Base-by-base conservation (phyloP, 2,113 vertebrate species). In the Brachyhypopomus gauderio region DNA sequence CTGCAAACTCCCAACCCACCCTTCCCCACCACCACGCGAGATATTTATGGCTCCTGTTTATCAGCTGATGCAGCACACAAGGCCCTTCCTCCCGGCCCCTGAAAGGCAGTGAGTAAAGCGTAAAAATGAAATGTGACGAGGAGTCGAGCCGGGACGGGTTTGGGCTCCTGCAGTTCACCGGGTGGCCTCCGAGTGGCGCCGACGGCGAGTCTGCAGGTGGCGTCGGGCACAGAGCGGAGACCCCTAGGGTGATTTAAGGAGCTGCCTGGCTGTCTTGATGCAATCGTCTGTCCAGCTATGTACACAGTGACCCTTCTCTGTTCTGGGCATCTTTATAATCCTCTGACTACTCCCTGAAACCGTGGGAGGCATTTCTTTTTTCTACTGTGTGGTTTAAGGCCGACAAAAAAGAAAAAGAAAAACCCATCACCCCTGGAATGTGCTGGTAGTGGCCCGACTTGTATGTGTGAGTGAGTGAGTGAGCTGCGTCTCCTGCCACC, bases 41-140 rank as follows among this genome's bases (percentile, higher is more conserved):
- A 88, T 93, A 93, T 93, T 93, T 93, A 89, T 93, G 91, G 92
- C 80, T 85, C 91, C 85, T 85, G 23, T 25, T 9, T 72, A 90
- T 91, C 90, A 90, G 89, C 88, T 91, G 90, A 89, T 89, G 87
- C 90, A 89, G 92, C 88, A 92, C 87, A 87, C 88, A 90, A 85
- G 81, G 86, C 83, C 87, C 22, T 56, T 89, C 86, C 89, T 85
- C 77, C 45, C 59, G 19, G 79, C 82, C 85, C 84, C 86, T 88
- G 89, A 90, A 91, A 92, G 90, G 89, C 87, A 75, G 74, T 82
- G 86, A 89, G 89, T 25, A 71, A 91, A 91, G 87, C 84, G 87
- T 91, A 90, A 92, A 93, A 92, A 77, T 88, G 85, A 85, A 86
- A 85, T 74, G 82, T 82, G 83, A 81, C 30, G 66, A 81, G 7